Conservation (phyloP, 1,140 invertebrate genomes). For the Eciton burchellii region DNA sequence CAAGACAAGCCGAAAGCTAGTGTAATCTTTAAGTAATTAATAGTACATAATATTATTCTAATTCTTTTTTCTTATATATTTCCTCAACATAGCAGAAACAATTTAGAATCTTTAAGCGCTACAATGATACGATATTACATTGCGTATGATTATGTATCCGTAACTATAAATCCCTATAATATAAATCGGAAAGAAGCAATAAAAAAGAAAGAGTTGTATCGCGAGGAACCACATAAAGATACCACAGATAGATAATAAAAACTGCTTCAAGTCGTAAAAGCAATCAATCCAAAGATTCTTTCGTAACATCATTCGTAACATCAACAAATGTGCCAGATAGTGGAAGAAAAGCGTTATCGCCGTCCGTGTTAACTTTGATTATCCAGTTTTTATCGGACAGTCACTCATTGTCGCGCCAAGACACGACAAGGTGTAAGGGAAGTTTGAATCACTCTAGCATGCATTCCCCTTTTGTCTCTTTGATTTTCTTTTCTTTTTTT, state of each 20-base stretch:
- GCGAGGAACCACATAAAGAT: slow-evolving; percentile 9
- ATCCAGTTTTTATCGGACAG: slow-evolving; percentile 52
- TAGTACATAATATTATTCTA: no score
- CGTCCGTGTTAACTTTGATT: slow-evolving; percentile 50
- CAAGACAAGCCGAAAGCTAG: no score
- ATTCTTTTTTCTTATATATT: no score
- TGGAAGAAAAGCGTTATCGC: slow-evolving; percentile 54
- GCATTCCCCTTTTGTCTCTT: neutral
- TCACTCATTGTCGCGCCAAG: slow-evolving; percentile 27
- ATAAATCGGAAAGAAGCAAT: neutral
- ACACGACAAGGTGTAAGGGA: slow-evolving; percentile 4
- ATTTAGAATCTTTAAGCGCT: no score
- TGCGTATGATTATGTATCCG: neutral
- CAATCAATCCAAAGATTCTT: slow-evolving; percentile 45
- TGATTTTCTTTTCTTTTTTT: neutral
- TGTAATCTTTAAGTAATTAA: no score
- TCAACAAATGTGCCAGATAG: neutral
- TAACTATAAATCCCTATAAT: no score
- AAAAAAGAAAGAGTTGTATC: slow-evolving; percentile 15
- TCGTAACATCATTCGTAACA: slow-evolving; percentile 21
- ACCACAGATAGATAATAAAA: slow-evolving; percentile 32
- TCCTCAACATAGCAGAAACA: no score
- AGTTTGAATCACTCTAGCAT: slow-evolving; percentile 29
- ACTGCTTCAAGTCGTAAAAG: slow-evolving; percentile 14
- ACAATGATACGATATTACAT: no score